Conservation (phyloP, 2,797 vertebrate species). For the Danio tinwini region DNA sequence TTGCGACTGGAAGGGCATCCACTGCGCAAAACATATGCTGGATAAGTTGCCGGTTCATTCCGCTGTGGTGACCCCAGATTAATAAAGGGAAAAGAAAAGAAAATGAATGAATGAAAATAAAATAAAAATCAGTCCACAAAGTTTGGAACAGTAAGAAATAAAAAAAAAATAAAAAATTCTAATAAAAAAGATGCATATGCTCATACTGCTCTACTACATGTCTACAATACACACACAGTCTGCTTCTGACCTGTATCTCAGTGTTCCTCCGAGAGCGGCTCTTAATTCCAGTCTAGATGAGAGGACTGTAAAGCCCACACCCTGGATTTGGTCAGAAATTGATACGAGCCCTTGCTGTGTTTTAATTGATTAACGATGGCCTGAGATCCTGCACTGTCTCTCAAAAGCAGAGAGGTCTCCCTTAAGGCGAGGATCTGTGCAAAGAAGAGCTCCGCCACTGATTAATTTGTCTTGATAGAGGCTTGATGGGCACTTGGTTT, state of each 20-base stretch:
- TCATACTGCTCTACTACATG: no score
- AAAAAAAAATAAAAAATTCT: no score
- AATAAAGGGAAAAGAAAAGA: no score
- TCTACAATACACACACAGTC: no score
- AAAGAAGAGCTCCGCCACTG: conserved; percentile 35
- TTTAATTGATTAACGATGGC: conserved; percentile 56
- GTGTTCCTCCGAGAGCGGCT: conserved; percentile 20
- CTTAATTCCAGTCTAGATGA: conserved; percentile 46
- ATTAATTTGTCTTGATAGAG: conserved; percentile 62
- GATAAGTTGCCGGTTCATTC: no score
- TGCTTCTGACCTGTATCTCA: neutral
- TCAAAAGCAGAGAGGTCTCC: conserved; percentile 40
- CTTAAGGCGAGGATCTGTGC: conserved; percentile 33
- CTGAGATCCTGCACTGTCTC: conserved; percentile 23
- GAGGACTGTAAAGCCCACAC: conserved; percentile 36
- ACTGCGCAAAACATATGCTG: no score
- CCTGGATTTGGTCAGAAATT: conserved; percentile 53
- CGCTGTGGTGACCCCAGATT: no score
- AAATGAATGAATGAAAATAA: no score
- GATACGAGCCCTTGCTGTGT: conserved; percentile 25
- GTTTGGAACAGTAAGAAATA: no score
- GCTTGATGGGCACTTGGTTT: conserved; percentile 51
- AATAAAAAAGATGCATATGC: no score
- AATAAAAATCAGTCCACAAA: no score
- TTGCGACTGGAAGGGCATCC: no score